These are phyloP conservation scores for Rutpela maculata DNA, from an alignment of 2,888 invertebrate genomes.

Conservation along the genomic window DNA sequence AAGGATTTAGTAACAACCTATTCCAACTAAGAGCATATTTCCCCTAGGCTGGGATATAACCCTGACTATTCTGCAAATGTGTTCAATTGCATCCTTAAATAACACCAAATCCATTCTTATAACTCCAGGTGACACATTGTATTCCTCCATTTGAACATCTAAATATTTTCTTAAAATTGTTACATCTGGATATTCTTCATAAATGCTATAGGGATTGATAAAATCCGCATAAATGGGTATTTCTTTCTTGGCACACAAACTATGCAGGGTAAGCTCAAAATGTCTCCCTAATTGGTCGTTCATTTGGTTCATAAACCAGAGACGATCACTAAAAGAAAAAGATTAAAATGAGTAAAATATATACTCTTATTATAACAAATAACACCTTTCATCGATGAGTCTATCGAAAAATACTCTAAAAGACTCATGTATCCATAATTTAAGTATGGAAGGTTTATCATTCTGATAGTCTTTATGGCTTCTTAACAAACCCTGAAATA, in stretches of 20 bases:
- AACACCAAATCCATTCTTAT: conserved; percentile 88
- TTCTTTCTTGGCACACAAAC: conserved; percentile 83
- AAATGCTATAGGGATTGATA: conserved; percentile 84
- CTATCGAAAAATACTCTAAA: conserved; percentile 91
- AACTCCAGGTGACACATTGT: conserved; percentile 87
- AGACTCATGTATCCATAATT: conserved; percentile 92
- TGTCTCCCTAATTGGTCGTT: conserved; percentile 85
- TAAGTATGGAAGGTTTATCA: conserved; percentile 81
- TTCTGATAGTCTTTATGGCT: conserved; percentile 87
- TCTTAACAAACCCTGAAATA: conserved; percentile 88
- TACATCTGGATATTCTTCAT: conserved; percentile 80
- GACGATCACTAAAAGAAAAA: conserved; percentile 78
- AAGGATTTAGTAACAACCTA: conserved; percentile 77
- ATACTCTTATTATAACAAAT: conserved; percentile 58
- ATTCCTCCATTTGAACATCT: conserved; percentile 81
- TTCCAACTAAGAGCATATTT: conserved; percentile 89
- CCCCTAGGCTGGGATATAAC: conserved; percentile 90
- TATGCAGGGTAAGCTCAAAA: conserved; percentile 88
- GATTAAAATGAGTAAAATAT: not conserved
- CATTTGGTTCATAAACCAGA: conserved; percentile 84
- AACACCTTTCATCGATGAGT: conserved; percentile 84
- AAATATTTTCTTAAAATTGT: conserved; percentile 77
- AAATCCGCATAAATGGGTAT: conserved; percentile 88
- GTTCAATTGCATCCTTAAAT: conserved; percentile 91
- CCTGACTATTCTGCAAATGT: conserved; percentile 87